A percentile compares a stretch with the other conserved stretches of the same genome.
phyloP scores from a whole-genome alignment of 2,797 vertebrate genomes.

The Lemur catta region DNA sequence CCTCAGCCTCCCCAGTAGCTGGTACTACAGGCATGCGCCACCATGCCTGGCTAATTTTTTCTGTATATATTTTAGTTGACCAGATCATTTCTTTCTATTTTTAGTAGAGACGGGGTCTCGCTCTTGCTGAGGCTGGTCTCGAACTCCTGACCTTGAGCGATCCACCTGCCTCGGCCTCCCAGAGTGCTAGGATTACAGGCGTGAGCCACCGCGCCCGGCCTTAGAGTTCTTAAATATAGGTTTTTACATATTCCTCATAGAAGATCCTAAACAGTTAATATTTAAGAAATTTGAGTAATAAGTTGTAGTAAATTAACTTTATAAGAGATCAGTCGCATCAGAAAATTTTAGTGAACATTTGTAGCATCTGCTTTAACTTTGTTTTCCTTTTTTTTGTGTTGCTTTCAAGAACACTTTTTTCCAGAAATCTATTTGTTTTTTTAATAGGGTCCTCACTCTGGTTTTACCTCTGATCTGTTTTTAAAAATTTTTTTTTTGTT shows the following conservation, averaged over 20 bases:
- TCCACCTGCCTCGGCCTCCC: too few species aligned
- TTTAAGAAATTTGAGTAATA: conserved; percentile 29
- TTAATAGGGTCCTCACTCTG: background rate
- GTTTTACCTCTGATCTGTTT: background rate
- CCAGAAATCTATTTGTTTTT: conserved; percentile 13
- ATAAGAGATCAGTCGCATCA: conserved; percentile 30
- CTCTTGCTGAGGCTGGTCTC: too few species aligned
- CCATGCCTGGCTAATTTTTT: too few species aligned
- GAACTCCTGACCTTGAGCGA: too few species aligned
- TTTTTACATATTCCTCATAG: conserved; percentile 39
- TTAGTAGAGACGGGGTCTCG: too few species aligned
- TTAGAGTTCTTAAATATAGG: background rate
- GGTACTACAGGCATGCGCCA: too few species aligned
- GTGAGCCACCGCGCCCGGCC: too few species aligned
- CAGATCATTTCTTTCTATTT: too few species aligned
- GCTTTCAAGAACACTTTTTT: conserved; percentile 3
- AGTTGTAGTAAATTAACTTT: conserved; percentile 23
- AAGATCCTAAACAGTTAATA: conserved; percentile 41
- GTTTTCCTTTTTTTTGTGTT: conserved; percentile 49
- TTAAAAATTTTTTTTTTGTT: background rate
- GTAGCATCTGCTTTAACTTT: conserved; percentile 37
- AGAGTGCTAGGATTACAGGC: too few species aligned
- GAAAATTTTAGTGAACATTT: conserved; percentile 42
- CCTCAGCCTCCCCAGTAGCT: too few species aligned
- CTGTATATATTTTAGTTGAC: too few species aligned